Conservation (phyloP, 2,113 vertebrate genomes). For the Nettapus auritus region DNA sequence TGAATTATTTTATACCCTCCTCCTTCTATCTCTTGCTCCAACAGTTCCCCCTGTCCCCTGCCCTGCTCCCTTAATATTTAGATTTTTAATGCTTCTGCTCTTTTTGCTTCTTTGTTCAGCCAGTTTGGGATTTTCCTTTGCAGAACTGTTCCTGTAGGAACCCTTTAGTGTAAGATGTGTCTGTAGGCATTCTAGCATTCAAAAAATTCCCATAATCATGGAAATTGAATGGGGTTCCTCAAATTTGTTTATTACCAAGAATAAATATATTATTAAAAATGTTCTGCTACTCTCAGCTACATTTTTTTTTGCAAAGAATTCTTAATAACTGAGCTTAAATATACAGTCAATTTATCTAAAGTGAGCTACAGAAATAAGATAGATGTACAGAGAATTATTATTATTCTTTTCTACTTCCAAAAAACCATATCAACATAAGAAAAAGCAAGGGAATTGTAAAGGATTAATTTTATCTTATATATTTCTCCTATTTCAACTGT, state of each 20-base stretch:
- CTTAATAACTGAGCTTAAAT: not conserved
- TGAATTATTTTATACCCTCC: not conserved
- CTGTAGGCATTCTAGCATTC: slow-evolving; percentile 20
- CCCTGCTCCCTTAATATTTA: not conserved
- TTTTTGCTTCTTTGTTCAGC: slow-evolving; percentile 22
- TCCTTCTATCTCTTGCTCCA: not conserved
- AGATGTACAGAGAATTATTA: not conserved
- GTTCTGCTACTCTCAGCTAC: not conserved
- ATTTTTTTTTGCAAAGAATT: not conserved
- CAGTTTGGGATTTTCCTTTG: not conserved
- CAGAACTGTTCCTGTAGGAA: not conserved
- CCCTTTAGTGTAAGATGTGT: not conserved
- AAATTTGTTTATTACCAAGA: not conserved
- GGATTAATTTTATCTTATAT: slow-evolving; percentile 31
- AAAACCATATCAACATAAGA: not conserved
- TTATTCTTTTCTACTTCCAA: not conserved
- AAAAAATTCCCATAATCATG: slow-evolving; percentile 9
- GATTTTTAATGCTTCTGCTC: not conserved
- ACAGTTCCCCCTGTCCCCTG: not conserved
- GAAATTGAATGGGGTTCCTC: slow-evolving; percentile 36
- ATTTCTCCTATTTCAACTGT: not conserved
- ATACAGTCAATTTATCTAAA: slow-evolving; percentile 33
- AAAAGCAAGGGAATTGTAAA: not conserved
- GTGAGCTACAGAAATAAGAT: not conserved
- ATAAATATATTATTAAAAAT: slow-evolving; percentile 10